These are phyloP conservation scores for Emydura subglobosa DNA, from an alignment of 2,113 vertebrate genomes.

Conservation along the genomic window DNA sequence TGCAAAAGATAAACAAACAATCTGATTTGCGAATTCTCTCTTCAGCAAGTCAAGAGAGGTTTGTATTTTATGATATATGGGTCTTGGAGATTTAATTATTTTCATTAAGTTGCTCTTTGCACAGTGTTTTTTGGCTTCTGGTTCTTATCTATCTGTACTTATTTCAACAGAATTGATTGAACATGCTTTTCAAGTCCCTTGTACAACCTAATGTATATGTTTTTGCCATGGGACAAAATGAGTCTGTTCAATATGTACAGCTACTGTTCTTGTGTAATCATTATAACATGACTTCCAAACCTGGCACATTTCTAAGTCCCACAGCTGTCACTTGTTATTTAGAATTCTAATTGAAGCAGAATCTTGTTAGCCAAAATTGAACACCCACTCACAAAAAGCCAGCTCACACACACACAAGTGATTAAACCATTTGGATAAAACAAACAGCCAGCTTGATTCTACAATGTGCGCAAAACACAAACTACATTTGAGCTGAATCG, in stretches of 20 bases:
- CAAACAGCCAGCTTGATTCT: neutral
- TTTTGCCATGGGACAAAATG: neutral
- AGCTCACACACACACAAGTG: neutral
- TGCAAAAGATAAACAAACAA: neutral
- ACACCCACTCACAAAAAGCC: slow-evolving; percentile 16
- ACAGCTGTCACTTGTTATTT: slow-evolving; percentile 5
- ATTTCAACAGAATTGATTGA: neutral
- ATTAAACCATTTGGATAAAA: neutral
- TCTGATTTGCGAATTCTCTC: neutral
- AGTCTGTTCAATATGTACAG: neutral
- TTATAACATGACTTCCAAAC: neutral
- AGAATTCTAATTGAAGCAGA: slow-evolving; percentile 12
- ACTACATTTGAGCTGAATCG: neutral
- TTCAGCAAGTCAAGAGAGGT: neutral
- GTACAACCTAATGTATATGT: neutral
- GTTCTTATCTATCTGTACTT: neutral
- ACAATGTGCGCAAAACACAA: neutral
- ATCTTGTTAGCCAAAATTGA: slow-evolving; percentile 34
- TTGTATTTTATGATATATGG: neutral
- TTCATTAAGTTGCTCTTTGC: neutral
- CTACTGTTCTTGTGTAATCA: neutral
- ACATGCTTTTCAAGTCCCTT: neutral
- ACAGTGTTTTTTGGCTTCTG: neutral
- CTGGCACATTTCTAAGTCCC: neutral
- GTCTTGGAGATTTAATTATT: neutral